Conservation (phyloP, 2,797 vertebrate genomes). For the Coracias cyanogaster region DNA sequence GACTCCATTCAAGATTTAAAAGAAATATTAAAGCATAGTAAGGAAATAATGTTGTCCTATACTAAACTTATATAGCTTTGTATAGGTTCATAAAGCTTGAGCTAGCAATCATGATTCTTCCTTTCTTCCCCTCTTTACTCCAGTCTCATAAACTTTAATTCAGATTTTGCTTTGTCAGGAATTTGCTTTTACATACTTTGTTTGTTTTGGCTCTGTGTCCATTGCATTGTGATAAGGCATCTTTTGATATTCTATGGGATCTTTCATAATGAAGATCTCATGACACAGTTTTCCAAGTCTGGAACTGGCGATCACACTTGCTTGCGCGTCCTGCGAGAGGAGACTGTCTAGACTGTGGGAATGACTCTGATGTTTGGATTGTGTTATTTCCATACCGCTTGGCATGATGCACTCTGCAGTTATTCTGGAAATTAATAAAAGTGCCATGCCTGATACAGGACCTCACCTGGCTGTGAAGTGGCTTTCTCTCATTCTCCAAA, state of each 20-base stretch:
- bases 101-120: background rate
- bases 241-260: conserved; percentile 16
- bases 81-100: background rate
- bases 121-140: background rate
- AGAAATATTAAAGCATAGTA: background rate
- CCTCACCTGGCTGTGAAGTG: conserved; percentile 11
- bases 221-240: conserved; percentile 51
- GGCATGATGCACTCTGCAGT: background rate
- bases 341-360: conserved; percentile 71
- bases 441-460: background rate
- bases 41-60: background rate
- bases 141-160: conserved; percentile 20
- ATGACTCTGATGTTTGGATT: conserved; percentile 66
- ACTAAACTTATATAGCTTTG: background rate
- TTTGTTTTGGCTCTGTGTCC: conserved; percentile 20
- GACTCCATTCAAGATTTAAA: background rate
- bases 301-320: conserved; percentile 36
- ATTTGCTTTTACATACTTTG: conserved; percentile 36
- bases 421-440: conserved; percentile 22
- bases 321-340: conserved; percentile 43
- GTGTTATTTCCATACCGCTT: conserved; percentile 46
- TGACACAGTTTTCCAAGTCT: conserved; percentile 58
- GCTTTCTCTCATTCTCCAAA: background rate
- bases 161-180: conserved; percentile 51
- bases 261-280: conserved; percentile 58